Conservation (phyloP, 2,797 vertebrate species). For the Acipenser transmontanus region DNA sequence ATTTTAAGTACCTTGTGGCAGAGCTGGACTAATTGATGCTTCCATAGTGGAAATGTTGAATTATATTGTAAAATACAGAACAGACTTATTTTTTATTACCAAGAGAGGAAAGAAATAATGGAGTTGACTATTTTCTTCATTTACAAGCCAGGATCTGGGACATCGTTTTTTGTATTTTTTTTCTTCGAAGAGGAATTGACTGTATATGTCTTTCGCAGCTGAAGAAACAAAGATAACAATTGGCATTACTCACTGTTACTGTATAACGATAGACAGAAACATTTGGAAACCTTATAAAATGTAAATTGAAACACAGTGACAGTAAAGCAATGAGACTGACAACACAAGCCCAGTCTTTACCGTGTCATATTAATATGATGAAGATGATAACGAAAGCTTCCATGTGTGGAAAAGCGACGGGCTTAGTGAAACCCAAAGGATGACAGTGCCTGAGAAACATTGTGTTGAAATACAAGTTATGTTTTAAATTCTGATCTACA, state of each 20-base stretch:
- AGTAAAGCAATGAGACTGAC: background rate
- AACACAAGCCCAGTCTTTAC: background rate
- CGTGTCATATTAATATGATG: too few species aligned
- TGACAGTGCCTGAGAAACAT: background rate
- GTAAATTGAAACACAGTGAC: background rate
- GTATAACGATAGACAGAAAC: background rate
- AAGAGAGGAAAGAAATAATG: slow-evolving; percentile 53
- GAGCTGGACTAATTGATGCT: slow-evolving; percentile 84
- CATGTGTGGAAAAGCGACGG: background rate
- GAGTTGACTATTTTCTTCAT: slow-evolving; percentile 71
- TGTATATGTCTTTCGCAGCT: slow-evolving; percentile 10
- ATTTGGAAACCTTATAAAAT: background rate
- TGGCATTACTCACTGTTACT: slow-evolving; percentile 15
- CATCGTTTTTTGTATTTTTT: slow-evolving; percentile 28
- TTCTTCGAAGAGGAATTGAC: slow-evolving; percentile 14
- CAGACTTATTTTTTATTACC: slow-evolving; percentile 99
- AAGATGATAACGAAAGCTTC: background rate
- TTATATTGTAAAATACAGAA: slow-evolving; percentile 99
- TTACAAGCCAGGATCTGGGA: slow-evolving; percentile 60
- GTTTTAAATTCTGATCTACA: slow-evolving; percentile 9
- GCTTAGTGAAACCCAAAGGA: slow-evolving; percentile 11
- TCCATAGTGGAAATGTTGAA: slow-evolving; percentile 94
- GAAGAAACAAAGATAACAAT: slow-evolving; percentile 20
- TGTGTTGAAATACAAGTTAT: background rate
- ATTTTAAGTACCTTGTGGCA: slow-evolving; percentile 55